A percentile compares a stretch with the other conserved stretches of the same genome.
Conservation (phyloP, 1,140 invertebrate species). For the Hyphantria cunea region DNA sequence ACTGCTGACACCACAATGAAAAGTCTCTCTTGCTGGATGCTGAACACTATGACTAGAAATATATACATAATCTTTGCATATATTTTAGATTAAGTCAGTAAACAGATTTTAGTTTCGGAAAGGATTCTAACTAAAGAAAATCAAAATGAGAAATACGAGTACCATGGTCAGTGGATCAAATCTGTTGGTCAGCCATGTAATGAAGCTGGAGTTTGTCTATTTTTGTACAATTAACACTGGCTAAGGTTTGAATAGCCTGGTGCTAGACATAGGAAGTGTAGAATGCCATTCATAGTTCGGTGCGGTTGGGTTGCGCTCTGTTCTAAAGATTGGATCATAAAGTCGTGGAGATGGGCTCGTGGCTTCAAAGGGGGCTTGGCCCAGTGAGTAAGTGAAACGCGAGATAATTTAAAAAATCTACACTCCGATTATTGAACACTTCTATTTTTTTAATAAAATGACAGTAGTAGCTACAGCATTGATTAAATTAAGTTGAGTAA, state of each 20-base stretch:
- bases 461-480: no score
- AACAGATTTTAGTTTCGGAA: no score
- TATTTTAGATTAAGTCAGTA: no score
- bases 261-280: slow-evolving; percentile 31
- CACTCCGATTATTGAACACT: no score
- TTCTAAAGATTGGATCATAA: slow-evolving; percentile 37
- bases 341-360: slow-evolving; percentile 28
- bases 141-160: neutral
- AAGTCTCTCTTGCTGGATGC: neutral
- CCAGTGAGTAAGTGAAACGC: slow-evolving; percentile 1
- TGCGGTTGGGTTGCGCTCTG: slow-evolving; percentile 22
- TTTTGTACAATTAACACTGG: neutral
- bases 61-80: neutral
- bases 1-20: no score
- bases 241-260: no score
- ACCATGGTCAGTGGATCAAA: no score
- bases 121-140: neutral
- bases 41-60: neutral
- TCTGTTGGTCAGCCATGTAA: no score
- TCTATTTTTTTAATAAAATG: no score
- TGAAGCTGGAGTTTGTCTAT: neutral
- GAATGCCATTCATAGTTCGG: slow-evolving; percentile 37
- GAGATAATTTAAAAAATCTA: no score
- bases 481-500: no score
- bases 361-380: slow-evolving; percentile 1